These are phyloP conservation scores for Philantomba maxwellii DNA, from an alignment of 2,113 vertebrate species.

Conservation along the genomic window DNA sequence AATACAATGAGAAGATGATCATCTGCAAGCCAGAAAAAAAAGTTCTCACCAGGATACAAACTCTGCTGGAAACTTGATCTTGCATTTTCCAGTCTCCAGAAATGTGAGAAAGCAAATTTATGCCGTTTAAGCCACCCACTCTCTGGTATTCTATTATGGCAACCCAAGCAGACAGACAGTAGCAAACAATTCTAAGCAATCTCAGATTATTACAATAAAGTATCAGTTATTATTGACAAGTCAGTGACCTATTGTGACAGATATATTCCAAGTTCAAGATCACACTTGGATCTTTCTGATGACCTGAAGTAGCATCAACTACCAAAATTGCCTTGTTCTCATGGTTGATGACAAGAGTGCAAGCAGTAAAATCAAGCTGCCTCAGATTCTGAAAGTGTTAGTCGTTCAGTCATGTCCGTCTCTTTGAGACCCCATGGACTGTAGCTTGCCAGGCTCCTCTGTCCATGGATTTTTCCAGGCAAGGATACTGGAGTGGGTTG, in stretches of 20 bases:
- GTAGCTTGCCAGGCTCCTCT: background rate
- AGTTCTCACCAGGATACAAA: background rate
- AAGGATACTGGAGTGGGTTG: background rate
- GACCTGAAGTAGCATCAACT: background rate
- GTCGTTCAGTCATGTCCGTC: rapidly evolving
- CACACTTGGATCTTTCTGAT: background rate
- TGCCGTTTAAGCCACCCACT: background rate
- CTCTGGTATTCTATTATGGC: background rate
- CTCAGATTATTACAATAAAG: background rate
- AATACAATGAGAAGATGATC: background rate
- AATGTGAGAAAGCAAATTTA: background rate
- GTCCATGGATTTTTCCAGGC: background rate
- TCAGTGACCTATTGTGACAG: background rate
- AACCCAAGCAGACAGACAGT: background rate
- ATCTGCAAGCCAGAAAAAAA: background rate
- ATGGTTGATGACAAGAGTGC: background rate
- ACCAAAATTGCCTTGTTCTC: background rate
- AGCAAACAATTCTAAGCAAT: background rate
- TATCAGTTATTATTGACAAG: background rate
- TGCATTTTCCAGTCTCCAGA: background rate
- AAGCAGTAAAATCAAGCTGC: background rate
- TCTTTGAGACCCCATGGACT: background rate
- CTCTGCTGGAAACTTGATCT: background rate
- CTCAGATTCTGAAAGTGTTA: background rate
- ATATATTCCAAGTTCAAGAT: background rate